Percentiles rank a stretch among this genome's conserved stretches.
phyloP scores from a whole-genome alignment of 2,797 vertebrate species.

The Danio tinwini region DNA sequence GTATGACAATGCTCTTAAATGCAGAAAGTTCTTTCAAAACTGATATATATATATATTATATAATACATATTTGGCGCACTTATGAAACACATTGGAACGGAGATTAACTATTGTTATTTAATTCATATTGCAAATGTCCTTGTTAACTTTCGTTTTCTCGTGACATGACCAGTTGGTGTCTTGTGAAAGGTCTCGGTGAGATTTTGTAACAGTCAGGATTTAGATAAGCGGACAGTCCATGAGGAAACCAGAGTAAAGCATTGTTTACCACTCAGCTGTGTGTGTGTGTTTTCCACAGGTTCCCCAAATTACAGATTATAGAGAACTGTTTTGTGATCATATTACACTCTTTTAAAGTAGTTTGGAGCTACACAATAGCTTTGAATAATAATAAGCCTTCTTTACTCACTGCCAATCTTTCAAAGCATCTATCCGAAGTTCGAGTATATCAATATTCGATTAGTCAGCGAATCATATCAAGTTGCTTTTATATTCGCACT shows the following conservation, averaged over 20 bases:
- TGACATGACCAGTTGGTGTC: not conserved
- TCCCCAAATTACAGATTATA: not conserved
- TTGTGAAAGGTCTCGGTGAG: not conserved
- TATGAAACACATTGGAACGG: too few relatives aligned
- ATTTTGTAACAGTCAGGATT: not conserved
- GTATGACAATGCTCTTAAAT: not conserved
- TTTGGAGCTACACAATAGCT: not conserved
- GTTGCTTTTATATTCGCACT: too few relatives aligned
- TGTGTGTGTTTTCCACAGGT: not conserved
- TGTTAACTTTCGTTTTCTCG: conserved; percentile 11
- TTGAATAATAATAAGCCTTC: not conserved
- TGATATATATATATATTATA: too few relatives aligned
- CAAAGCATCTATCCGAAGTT: not conserved
- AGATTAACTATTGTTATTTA: not conserved
- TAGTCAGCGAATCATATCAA: not conserved
- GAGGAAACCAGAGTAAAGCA: not conserved
- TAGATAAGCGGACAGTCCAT: too few relatives aligned
- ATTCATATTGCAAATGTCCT: not conserved
- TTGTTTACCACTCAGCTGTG: not conserved
- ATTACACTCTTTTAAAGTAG: not conserved
- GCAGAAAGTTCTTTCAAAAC: too few relatives aligned
- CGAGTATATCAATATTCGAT: not conserved
- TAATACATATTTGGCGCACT: not conserved
- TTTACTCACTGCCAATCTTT: not conserved
- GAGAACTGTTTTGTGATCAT: too few relatives aligned